These are phyloP conservation scores for Spilosoma lubricipeda DNA, from an alignment of 2,888 invertebrate species.

Conservation along the genomic window DNA sequence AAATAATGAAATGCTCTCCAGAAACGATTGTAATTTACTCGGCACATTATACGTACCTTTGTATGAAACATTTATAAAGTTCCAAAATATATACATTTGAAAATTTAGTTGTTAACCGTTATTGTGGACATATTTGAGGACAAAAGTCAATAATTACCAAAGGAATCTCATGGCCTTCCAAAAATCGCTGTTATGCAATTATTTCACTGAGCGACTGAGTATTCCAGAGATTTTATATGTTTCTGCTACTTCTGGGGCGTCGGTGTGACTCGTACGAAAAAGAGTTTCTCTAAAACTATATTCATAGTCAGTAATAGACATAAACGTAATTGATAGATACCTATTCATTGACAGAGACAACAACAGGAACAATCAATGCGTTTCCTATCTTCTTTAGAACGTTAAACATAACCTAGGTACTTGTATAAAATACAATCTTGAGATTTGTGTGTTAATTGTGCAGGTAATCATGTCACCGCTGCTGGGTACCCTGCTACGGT, in stretches of 20 bases:
- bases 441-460: conserved; percentile 22
- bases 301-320: neutral
- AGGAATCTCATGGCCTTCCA: too few relatives aligned
- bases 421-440: neutral
- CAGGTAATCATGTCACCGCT: conserved; percentile 76
- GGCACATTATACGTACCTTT: too few relatives aligned
- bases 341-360: neutral
- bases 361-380: neutral
- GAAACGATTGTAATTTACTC: too few relatives aligned
- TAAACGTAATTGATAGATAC: neutral
- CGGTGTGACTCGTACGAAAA: neutral
- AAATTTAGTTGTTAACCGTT: too few relatives aligned
- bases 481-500: conserved; percentile 73
- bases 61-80: too few relatives aligned
- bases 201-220: neutral
- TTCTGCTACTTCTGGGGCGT: neutral
- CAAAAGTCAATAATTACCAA: too few relatives aligned
- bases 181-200: too few relatives aligned
- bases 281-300: neutral
- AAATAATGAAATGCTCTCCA: too few relatives aligned
- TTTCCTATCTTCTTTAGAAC: neutral
- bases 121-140: too few relatives aligned
- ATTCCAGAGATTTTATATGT: neutral
- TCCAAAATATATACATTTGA: too few relatives aligned
- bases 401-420: too few relatives aligned